Evolutionary conservation across 2,888 invertebrate genomes (phyloP), one percentile per base, ranked within the genome.

Genomic region (Melipona beecheii): DNA sequence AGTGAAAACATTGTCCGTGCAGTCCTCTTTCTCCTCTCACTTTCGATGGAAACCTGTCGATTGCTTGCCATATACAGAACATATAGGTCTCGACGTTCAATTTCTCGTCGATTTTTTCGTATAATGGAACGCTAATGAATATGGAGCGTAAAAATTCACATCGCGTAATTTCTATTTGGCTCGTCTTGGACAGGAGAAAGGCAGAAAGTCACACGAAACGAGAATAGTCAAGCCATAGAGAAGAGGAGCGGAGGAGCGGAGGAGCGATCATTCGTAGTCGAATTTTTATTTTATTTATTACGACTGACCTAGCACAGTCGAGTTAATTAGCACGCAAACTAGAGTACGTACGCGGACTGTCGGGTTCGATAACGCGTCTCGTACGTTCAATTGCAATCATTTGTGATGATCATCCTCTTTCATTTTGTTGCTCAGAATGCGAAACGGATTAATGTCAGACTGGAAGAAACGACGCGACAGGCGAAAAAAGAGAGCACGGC

Each of bases 21-120:
- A 77, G 84, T 86, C 85, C 85, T 91, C 91, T 90, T 90, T 89
- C 91, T 87, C 91, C 91, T 90, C 88, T 92, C 89, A 92, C 93
- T 93, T 93, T 93, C 91, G 89, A 91, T 86, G 86, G 80, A 85
- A 85, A 82, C 71, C 54, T n/a, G 31, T 17, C 64, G 31, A 4
- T 60, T 6, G 27, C 0, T 4, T 21, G 43, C n/a, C 27, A 54
- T 31, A 5, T 52, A 19, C 3, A 17, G 11, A 52, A 52, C 62
- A 24, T 66, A 3, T 24, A 66, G 43, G 43, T 43, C 43, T 9
- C 43, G 43, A 43, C 43, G 43, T 54, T 36, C 2, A 50, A 13
- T 60, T 19, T 9, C 54, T 6, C 4, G 6, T 9, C 2, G 5
- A 36, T 21, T 36, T 70, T 70, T 70, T n/a, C 17, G 9, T 3